Percentiles rank a stretch among this genome's conserved stretches.
Conservation (phyloP, 2,113 vertebrate genomes). For the Macrotis lagotis region DNA sequence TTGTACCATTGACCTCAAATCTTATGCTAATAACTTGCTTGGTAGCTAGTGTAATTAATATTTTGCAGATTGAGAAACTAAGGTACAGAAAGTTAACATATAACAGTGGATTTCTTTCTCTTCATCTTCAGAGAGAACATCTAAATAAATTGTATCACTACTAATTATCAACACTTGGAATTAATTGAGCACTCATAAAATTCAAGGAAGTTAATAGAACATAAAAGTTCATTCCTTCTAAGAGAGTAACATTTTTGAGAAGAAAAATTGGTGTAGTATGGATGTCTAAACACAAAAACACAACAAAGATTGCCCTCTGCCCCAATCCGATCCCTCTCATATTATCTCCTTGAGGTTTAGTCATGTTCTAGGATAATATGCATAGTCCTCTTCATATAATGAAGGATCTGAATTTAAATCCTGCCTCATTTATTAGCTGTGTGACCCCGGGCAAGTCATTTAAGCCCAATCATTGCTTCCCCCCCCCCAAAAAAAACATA, state of each 20-base stretch:
- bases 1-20: not conserved
- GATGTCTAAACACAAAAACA: not conserved
- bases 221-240: not conserved
- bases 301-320: not conserved
- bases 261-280: not conserved
- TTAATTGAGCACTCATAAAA: slow-evolving; percentile 17
- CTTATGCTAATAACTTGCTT: not conserved
- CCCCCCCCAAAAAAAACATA: not conserved
- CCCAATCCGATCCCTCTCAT: not conserved
- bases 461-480: not conserved
- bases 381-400: no score
- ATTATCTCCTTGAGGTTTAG: not conserved
- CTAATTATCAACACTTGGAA: slow-evolving; percentile 8
- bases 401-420: not conserved
- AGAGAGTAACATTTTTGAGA: not conserved
- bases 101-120: slow-evolving; percentile 6
- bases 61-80: slow-evolving; percentile 16
- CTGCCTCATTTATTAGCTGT: not conserved
- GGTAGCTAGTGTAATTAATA: not conserved
- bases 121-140: not conserved
- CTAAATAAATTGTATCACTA: not conserved
- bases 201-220: not conserved
- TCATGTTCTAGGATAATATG: not conserved
- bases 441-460: not conserved
- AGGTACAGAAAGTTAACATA: not conserved